These are phyloP conservation scores for Fragum whitleyi DNA, from an alignment of 2,888 invertebrate genomes.

Conservation along the genomic window DNA sequence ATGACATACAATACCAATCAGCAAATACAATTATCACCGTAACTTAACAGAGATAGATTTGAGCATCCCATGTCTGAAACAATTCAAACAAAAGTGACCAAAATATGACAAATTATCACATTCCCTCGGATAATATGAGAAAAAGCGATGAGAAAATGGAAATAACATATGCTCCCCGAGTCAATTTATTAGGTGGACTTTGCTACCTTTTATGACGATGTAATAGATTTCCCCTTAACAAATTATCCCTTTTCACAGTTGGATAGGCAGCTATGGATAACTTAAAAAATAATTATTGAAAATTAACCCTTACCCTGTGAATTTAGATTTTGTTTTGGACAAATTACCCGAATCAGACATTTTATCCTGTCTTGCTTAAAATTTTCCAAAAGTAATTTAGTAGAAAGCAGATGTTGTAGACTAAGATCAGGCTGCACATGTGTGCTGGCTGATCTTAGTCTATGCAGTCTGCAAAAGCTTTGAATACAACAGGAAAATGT, in stretches of 20 bases:
- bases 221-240: neutral
- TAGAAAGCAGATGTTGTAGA: no score
- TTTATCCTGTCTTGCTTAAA: no score
- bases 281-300: no score
- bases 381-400: no score
- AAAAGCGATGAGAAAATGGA: slow-evolving; percentile 40
- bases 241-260: neutral
- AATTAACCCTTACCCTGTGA: no score
- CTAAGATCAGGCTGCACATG: no score
- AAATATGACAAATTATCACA: slow-evolving; percentile 62
- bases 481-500: no score
- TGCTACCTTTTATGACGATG: slow-evolving; percentile 20
- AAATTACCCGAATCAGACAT: no score
- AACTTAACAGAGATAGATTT: slow-evolving; percentile 19
- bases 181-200: slow-evolving; percentile 36
- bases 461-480: no score
- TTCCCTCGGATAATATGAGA: slow-evolving; percentile 31
- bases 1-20: slow-evolving; percentile 25
- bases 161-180: slow-evolving; percentile 47
- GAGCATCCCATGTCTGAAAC: slow-evolving; percentile 24
- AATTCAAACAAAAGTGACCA: slow-evolving; percentile 31
- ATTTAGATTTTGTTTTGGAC: no score
- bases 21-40: slow-evolving; percentile 29
- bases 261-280: no score
- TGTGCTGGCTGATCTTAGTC: no score